These are phyloP conservation scores for Encarsia formosa DNA, from an alignment of 2,888 invertebrate species.

Conservation along the genomic window DNA sequence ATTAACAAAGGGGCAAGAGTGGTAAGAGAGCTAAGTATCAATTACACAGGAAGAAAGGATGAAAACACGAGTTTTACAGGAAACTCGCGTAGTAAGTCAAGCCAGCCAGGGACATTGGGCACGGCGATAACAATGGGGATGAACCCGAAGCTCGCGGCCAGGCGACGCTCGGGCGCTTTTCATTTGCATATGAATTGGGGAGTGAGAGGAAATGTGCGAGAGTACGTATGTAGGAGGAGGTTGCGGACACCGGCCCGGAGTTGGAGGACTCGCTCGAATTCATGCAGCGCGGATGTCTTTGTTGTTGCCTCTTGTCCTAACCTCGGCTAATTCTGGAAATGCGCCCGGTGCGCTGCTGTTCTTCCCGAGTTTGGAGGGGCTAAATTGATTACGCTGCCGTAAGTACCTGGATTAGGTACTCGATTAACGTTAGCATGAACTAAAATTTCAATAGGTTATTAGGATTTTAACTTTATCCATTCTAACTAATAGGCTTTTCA, in stretches of 20 bases:
- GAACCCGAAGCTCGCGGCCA: too few species aligned
- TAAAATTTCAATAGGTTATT: too few species aligned
- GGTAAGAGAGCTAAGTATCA: slow-evolving; percentile 39
- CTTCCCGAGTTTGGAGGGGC: too few species aligned
- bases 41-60: slow-evolving; percentile 40
- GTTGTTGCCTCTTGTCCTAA: too few species aligned
- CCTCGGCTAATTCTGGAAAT: too few species aligned
- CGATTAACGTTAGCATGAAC: too few species aligned
- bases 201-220: not conserved
- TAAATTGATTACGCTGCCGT: too few species aligned
- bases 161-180: slow-evolving; percentile 41
- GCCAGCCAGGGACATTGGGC: slow-evolving; percentile 40
- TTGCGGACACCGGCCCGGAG: not conserved
- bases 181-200: slow-evolving; percentile 50
- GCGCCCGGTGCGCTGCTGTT: too few species aligned
- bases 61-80: slow-evolving; percentile 42
- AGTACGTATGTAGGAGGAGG: not conserved
- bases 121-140: slow-evolving; percentile 26
- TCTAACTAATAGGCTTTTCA: too few species aligned
- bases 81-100: slow-evolving; percentile 50
- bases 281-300: not conserved
- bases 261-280: not conserved
- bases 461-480: too few species aligned
- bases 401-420: too few species aligned
- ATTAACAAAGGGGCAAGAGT: not conserved